Evolutionary conservation across 2,888 invertebrate genomes (phyloP), one percentile per base, ranked within the genome.

Genomic region (Cyclophora albipunctata): DNA sequence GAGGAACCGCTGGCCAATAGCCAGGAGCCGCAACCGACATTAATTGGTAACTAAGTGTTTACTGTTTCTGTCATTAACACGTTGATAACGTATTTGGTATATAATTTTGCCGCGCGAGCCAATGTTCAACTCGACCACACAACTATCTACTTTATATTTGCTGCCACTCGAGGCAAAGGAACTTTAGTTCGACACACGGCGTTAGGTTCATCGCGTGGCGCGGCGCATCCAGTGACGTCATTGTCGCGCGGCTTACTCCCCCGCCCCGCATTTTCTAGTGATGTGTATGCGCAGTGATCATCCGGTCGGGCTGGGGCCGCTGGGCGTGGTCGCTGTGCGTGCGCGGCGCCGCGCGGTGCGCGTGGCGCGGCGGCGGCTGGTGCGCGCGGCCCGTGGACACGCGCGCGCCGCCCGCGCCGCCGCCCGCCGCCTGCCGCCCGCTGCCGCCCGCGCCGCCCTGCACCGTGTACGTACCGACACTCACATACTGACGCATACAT

Each of bases 1-100:
- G 98, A 98, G 73, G 96, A 98, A 73, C 97, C 98, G 7, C 88
- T 98, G 4, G 96, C 96, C n/a, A 97, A 96, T 72, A 93, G 95
- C 73, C 91, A 95, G 90, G 98, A 98, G 84, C 97, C 97, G 3
- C 96, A 98, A 69, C 98, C 98, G 0, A 97, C 97, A 0, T 94
- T 98, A 4, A 90, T 91, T 35, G 86, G 91, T 91, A 20, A 68
- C 70, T 61, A 5, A 20, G 6, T n/a, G 3, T 5, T 5, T 34
- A 34, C 5, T 47, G 34, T 41, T 37, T 43, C 33, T 54, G 43
- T 50, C 34, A 20, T 20, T 20, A 20, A 20, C 20, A 20, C 20
- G 20, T 20, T 20, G 20, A 20, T 20, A 20, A 20, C 20, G 20
- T 20, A 20, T 20, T 20, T 20, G 20, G 20, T 20, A 20, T 20